Evolutionary conservation across 2,888 invertebrate genomes (phyloP).

Genomic region (Drosophila cognata): DNA sequence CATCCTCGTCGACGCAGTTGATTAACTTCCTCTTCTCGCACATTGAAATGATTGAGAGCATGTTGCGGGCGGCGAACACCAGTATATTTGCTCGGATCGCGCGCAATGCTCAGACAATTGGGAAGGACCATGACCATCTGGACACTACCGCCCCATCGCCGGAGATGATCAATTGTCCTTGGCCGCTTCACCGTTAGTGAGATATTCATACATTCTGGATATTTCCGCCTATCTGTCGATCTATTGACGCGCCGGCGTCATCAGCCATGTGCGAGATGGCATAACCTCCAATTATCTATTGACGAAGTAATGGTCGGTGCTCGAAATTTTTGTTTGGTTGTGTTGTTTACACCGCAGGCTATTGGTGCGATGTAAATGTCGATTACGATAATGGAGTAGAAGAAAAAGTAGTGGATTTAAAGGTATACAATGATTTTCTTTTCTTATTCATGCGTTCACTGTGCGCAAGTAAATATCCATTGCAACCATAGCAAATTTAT

Average conservation of each 20-base stretch:
- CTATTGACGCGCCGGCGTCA: constrained; percentile 89
- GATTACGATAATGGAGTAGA: too few relatives aligned
- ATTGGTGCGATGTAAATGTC: constrained; percentile 15
- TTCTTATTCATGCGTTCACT: too few relatives aligned
- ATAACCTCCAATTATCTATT: constrained; percentile 61
- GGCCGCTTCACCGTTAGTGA: constrained; percentile 88
- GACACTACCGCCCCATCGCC: constrained; percentile 6
- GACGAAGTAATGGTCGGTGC: constrained; percentile 47
- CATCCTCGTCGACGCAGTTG: constrained; percentile 92
- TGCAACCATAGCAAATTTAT: too few relatives aligned
- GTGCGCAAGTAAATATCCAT: too few relatives aligned
- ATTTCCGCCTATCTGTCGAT: constrained; percentile 90
- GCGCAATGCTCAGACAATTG: neutral
- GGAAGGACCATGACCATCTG: neutral
- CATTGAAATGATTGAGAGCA: constrained; percentile 91
- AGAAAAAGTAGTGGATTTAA: too few relatives aligned
- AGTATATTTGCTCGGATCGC: constrained; percentile 90
- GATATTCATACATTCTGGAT: constrained; percentile 86
- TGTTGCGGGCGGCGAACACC: constrained; percentile 91
- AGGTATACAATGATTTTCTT: too few relatives aligned
- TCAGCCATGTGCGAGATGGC: constrained; percentile 86
- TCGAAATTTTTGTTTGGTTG: too few relatives aligned
- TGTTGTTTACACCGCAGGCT: too few relatives aligned
- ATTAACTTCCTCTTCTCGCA: constrained; percentile 92
- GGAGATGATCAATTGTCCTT: constrained; percentile 85